phyloP scores from a whole-genome alignment of 2,113 vertebrate species.

The Nothocercus nigrocapillus region DNA sequence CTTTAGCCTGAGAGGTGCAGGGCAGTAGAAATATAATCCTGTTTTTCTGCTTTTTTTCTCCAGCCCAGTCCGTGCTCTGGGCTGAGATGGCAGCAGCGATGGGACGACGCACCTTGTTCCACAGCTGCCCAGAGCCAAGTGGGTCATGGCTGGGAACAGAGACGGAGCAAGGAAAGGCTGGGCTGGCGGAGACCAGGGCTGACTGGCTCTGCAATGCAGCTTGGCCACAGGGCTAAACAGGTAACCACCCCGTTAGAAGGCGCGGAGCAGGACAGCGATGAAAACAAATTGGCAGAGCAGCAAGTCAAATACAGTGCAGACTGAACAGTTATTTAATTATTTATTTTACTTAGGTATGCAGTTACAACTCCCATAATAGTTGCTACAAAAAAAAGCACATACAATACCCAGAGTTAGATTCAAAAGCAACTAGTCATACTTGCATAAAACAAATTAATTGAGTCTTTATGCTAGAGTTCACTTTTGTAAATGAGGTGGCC shows the following conservation, averaged over 20 bases:
- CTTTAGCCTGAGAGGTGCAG: not conserved
- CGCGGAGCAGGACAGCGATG: accelerated
- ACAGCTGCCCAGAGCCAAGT: accelerated
- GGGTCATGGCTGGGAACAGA: not conserved
- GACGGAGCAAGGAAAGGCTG: not conserved
- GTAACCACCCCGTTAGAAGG: accelerated
- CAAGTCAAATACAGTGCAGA: not conserved
- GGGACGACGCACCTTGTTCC: not conserved
- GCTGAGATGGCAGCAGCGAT: not conserved
- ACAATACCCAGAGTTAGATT: constrained; percentile 48
- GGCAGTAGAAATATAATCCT: not conserved
- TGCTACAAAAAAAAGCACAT: constrained; percentile 73
- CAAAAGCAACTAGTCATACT: constrained; percentile 58
- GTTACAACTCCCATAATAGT: constrained; percentile 60
- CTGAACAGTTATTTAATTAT: constrained; percentile 41
- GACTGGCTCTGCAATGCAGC: accelerated
- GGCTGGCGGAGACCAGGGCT: no score
- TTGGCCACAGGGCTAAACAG: accelerated
- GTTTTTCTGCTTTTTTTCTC: accelerated
- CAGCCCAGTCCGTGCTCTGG: accelerated
- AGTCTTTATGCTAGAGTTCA: constrained; percentile 32
- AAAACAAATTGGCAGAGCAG: not conserved
- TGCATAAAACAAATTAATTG: constrained; percentile 17
- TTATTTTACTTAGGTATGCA: constrained; percentile 48
- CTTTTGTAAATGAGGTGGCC: constrained; percentile 36